Conservation (phyloP, 1,140 invertebrate species). For the Drosophila pseudoobscura region DNA sequence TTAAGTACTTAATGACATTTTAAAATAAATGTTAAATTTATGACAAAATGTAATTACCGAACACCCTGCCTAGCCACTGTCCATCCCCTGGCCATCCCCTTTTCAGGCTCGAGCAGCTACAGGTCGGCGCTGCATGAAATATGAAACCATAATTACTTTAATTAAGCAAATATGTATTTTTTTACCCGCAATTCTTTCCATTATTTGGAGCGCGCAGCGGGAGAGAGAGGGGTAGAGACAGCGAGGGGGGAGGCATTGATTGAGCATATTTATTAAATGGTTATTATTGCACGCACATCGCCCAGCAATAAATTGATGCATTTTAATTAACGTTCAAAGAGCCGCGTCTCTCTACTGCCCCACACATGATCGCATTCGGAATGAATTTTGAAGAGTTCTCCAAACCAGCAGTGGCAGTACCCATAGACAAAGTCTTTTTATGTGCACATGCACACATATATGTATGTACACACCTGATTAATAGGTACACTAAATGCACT, state of each 20-base stretch:
- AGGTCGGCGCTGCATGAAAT: conserved; percentile 62
- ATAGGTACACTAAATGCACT: no score
- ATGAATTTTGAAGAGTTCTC: no score
- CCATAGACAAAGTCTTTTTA: no score
- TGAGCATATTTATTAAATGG: conserved; percentile 78
- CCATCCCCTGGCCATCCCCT: background rate
- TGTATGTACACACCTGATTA: no score
- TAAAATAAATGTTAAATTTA: conserved; percentile 79
- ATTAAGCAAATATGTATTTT: conserved; percentile 81
- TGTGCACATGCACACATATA: no score
- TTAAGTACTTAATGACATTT: conserved; percentile 74
- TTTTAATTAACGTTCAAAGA: conserved; percentile 75
- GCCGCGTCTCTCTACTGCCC: background rate
- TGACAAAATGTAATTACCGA: conserved; percentile 75
- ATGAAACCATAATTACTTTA: conserved; percentile 81
- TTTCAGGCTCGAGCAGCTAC: conserved; percentile 16
- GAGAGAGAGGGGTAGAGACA: background rate
- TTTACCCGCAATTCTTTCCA: conserved; percentile 50
- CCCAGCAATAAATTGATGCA: conserved; percentile 66
- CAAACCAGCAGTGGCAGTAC: no score
- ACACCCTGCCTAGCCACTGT: conserved; percentile 3
- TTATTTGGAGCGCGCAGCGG: conserved; percentile 15
- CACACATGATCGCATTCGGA: no score
- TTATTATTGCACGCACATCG: conserved; percentile 59
- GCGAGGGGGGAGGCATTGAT: conserved; percentile 61